Evolutionary conservation across 1,140 invertebrate genomes (phyloP).

Genomic region (Melanaphis sacchari): DNA sequence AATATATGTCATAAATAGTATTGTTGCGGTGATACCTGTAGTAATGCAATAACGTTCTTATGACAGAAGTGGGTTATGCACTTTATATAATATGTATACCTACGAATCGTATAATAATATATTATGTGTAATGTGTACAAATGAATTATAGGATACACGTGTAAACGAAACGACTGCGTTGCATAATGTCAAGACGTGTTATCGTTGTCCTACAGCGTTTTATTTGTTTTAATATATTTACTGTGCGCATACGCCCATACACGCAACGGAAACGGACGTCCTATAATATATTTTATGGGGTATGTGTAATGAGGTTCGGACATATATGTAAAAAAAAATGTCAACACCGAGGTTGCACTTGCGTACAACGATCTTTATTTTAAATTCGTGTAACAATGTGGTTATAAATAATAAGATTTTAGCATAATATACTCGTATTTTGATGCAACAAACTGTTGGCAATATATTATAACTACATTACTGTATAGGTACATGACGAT

Average conservation of each 20-base stretch:
- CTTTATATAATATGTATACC: neutral
- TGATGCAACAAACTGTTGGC: neutral
- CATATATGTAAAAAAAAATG: neutral
- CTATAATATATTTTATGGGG: neutral
- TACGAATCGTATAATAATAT: neutral
- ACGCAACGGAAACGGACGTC: neutral
- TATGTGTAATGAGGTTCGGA: neutral
- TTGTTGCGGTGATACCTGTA: neutral
- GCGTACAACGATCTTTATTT: neutral
- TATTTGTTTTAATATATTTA: conserved; percentile 18
- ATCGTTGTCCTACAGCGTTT: neutral
- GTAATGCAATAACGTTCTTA: neutral
- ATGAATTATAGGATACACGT: neutral
- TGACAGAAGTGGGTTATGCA: neutral
- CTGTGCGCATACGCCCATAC: neutral
- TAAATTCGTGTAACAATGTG: neutral
- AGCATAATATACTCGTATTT: neutral
- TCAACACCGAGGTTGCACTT: neutral
- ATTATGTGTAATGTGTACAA: neutral
- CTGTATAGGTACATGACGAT: neutral
- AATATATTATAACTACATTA: too few species aligned
- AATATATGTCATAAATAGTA: neutral
- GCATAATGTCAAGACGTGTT: neutral
- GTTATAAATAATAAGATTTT: too few species aligned
- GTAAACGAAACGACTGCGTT: neutral